Base-by-base conservation (phyloP, 2,888 invertebrate species). In the Gastrophysa polygoni region DNA sequence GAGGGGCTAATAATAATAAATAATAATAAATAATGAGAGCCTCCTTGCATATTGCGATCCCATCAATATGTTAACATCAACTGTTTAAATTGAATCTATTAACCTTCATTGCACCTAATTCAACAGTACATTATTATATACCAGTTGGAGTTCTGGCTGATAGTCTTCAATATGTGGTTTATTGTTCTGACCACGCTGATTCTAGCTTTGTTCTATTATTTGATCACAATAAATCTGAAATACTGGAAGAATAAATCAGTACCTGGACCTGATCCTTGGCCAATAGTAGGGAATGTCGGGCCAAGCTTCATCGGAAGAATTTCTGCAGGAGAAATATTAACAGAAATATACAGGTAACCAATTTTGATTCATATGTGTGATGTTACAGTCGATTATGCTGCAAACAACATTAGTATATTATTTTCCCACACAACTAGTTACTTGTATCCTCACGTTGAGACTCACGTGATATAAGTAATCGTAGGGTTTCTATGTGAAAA, bases 221-320 rank as follows among this genome's bases (percentile, higher is more conserved):
- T 38, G 38, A n/a, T 38, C 2, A 38, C 38, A 38, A 38, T 38
- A 1, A 38, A 38, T 38, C 14, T 34, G 14, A 59, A 20, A 24
- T 65, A 73, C 49, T 76, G 73, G 73, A 57, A 61, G 16, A 72
- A 66, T 34, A 61, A 55, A 6, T 68, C 68, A 4, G 57, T 76
- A 28, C 71, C 71, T 16, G 66, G 67, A 14, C 65, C 69, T 24
- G 62, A 59, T 48, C 74, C 76, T 2, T 57, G 55, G 20, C 68
- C 71, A 8, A 47, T 74, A 43, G 68, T 72, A 29, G 75, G 75
- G 18, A 76, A 75, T 64, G 64, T 76, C n/a, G 69, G 68, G 21
- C 69, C 69, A 10, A 64, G 66, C 17, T 32, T 74, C 10, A 58
- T 71, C 8, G 64, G 62, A 11, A 69, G 62, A 56, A 73, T 69